These are phyloP conservation scores for Axis porcinus DNA, from an alignment of 2,113 vertebrate genomes.

Conservation along the genomic window DNA sequence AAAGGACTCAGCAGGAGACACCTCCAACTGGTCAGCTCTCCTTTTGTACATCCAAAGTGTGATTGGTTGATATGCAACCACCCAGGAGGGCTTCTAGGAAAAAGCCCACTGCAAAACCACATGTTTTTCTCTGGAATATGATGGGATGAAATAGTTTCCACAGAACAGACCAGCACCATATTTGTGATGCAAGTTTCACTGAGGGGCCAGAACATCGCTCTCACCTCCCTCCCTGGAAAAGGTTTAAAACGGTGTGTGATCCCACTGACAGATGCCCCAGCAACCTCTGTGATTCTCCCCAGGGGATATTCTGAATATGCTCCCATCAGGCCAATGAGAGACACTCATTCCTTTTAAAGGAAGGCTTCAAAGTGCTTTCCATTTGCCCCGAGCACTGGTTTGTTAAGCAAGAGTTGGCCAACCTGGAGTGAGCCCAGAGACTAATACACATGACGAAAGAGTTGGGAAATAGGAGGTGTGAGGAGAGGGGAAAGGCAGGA, in stretches of 20 bases:
- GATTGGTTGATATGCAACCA: not conserved
- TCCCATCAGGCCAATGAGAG: not conserved
- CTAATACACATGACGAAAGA: not conserved
- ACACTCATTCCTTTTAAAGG: constrained; percentile 33
- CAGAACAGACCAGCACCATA: not conserved
- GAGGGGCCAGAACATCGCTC: not conserved
- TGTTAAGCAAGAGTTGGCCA: constrained; percentile 42
- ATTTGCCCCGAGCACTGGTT: not conserved
- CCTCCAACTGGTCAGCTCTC: not conserved
- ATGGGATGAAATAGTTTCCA: not conserved
- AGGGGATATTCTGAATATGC: not conserved
- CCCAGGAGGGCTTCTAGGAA: not conserved
- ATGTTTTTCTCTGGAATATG: not conserved
- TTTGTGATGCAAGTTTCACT: not conserved
- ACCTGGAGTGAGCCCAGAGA: constrained; percentile 17
- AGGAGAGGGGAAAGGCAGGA: not conserved
- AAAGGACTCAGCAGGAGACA: not conserved
- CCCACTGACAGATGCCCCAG: not conserved
- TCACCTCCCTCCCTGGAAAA: not conserved
- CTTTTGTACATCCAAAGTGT: not conserved
- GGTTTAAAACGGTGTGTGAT: not conserved
- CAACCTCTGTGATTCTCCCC: not conserved
- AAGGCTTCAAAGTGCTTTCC: not conserved
- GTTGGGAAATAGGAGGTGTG: constrained; percentile 25
- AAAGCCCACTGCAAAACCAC: not conserved